Conservation (phyloP, 2,797 vertebrate genomes). For the Chaetodon trifasciatus region DNA sequence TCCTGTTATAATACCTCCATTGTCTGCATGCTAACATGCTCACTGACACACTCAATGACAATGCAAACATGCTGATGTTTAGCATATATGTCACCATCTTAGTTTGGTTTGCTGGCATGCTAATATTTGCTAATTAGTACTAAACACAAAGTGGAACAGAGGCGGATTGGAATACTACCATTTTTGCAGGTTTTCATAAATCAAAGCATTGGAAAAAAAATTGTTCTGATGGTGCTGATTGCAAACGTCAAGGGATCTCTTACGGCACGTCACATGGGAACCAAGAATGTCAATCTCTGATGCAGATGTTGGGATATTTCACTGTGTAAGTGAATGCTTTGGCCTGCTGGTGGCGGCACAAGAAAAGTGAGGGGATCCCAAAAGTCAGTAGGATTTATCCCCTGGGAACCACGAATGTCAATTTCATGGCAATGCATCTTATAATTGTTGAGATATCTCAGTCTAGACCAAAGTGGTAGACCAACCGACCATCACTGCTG, state of each 20-base stretch:
- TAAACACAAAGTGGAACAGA: not conserved
- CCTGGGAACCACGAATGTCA: not conserved
- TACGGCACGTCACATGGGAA: not conserved
- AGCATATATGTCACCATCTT: not conserved
- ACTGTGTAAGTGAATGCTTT: not conserved
- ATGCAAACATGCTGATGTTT: not conserved
- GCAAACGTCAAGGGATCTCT: not conserved
- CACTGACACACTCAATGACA: not conserved
- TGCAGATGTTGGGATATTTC: not conserved
- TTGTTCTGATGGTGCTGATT: not conserved
- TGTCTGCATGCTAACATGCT: not conserved
- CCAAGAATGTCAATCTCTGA: not conserved
- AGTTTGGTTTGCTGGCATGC: not conserved
- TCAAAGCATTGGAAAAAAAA: no score
- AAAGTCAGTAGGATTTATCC: not conserved
- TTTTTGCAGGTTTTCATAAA: not conserved
- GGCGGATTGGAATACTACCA: not conserved
- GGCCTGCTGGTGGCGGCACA: not conserved
- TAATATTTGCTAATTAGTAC: not conserved
- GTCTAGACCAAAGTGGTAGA: not conserved
- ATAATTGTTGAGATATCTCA: conserved; percentile 9
- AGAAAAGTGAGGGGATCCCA: not conserved
- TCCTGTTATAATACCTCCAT: not conserved
- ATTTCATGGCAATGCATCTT: not conserved
- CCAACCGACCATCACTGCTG: not conserved